Evolutionary conservation across 2,797 vertebrate species (phyloP).

Genomic region (Hoplostethus atlanticus): DNA sequence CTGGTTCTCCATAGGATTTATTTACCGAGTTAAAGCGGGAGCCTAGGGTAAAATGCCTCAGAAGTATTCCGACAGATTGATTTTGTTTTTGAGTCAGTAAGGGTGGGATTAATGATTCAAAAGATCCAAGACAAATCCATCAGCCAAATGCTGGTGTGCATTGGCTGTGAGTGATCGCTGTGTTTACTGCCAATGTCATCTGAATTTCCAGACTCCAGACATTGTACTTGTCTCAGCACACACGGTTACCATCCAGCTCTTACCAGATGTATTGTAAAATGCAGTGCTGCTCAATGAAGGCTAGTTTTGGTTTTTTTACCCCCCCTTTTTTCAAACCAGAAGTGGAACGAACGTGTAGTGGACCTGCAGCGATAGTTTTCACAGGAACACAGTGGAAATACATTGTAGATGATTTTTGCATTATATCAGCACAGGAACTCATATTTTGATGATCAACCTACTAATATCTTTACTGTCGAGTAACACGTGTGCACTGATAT

Average conservation of each 20-base stretch:
- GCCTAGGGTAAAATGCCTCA: neutral
- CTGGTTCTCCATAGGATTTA: neutral
- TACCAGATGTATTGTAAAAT: slow-evolving; percentile 9
- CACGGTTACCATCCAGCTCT: slow-evolving; percentile 66
- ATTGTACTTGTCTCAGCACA: slow-evolving; percentile 61
- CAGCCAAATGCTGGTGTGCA: neutral
- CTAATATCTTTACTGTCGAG: too few relatives aligned
- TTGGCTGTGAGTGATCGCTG: neutral
- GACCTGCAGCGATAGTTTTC: too few relatives aligned
- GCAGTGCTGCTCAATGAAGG: neutral
- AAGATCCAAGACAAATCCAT: neutral
- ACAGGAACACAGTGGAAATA: too few relatives aligned
- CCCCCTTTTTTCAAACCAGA: too few relatives aligned
- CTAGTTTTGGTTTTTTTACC: neutral
- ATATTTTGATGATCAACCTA: too few relatives aligned
- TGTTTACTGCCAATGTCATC: neutral
- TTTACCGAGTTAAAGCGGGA: neutral
- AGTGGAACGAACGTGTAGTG: too few relatives aligned
- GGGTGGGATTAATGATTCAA: neutral
- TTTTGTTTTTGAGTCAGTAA: neutral
- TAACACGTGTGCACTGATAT: too few relatives aligned
- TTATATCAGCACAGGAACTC: too few relatives aligned
- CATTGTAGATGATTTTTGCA: too few relatives aligned
- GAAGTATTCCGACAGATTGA: too few relatives aligned
- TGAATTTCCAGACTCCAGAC: slow-evolving; percentile 71